phyloP scores from a whole-genome alignment of 2,113 vertebrate genomes.

The Athene noctua region DNA sequence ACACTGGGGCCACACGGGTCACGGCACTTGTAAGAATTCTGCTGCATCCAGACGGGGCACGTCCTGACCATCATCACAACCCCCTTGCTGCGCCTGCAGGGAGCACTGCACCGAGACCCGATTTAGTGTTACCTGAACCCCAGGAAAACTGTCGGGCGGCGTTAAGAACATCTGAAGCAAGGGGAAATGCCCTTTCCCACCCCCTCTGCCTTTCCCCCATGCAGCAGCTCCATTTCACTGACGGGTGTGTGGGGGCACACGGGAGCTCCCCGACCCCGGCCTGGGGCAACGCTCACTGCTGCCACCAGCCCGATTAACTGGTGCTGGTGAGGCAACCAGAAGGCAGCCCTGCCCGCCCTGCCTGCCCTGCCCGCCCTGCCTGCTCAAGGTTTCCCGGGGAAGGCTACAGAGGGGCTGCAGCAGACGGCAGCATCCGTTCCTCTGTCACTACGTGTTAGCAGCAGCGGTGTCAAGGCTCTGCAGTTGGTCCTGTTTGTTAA shows the following conservation, averaged over 20 bases:
- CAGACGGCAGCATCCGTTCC: not conserved
- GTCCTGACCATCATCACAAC: not conserved
- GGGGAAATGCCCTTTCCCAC: not conserved
- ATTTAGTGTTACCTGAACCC: fast-evolving
- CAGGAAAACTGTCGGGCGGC: not conserved
- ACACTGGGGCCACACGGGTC: fast-evolving
- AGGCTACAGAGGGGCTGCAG: fast-evolving
- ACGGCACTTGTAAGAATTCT: not conserved
- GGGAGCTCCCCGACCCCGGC: not conserved
- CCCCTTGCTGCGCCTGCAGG: not conserved
- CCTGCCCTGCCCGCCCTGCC: no score
- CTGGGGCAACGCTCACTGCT: fast-evolving
- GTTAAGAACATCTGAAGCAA: not conserved
- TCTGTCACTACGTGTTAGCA: not conserved
- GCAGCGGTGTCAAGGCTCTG: not conserved
- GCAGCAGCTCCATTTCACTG: not conserved
- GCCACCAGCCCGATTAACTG: not conserved
- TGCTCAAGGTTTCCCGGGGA: not conserved
- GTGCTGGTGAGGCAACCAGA: not conserved
- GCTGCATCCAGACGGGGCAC: fast-evolving
- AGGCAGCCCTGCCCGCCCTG: not conserved
- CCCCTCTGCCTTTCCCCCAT: no score
- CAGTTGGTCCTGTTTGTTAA: not conserved
- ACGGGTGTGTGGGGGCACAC: fast-evolving
- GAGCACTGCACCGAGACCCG: not conserved